phyloP scores from a whole-genome alignment of 2,113 vertebrate genomes.

The Sinocyclocheilus grahami region DNA sequence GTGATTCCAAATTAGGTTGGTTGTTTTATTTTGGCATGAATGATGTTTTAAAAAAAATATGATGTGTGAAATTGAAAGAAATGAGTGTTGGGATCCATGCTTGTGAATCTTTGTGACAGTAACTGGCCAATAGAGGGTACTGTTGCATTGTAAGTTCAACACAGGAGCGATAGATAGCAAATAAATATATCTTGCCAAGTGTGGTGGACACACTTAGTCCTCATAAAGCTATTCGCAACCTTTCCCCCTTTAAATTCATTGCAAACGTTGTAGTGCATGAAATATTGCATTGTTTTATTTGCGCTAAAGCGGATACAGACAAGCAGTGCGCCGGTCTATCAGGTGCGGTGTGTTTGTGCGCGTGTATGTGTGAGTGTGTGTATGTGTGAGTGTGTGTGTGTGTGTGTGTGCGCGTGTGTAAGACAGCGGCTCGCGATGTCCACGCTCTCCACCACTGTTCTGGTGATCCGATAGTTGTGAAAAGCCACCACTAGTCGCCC shows the following conservation, averaged over 20 bases:
- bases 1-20: not conserved
- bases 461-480: conserved; percentile 87
- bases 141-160: conserved; percentile 72
- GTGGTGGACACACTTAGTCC: conserved; percentile 4
- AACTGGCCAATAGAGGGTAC: conserved; percentile 75
- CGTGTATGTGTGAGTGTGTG: conserved; percentile 8
- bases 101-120: conserved; percentile 58
- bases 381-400: not conserved
- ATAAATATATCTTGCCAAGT: not conserved
- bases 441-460: conserved; percentile 74
- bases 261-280: not conserved
- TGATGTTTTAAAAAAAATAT: not conserved
- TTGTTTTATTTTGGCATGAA: not conserved
- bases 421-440: conserved; percentile 50
- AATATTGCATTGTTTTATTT: conserved; percentile 5
- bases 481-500: conserved; percentile 99
- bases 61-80: not conserved
- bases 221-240: not conserved
- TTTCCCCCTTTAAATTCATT: conserved; percentile 6
- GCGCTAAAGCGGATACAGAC: conserved; percentile 17
- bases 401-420: conserved; percentile 25
- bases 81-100: not conserved
- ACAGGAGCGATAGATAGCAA: conserved; percentile 2
- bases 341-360: conserved; percentile 17
- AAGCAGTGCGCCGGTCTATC: conserved; percentile 31